Conservation (phyloP, 2,797 vertebrate species). For the Myioborus miniatus region DNA sequence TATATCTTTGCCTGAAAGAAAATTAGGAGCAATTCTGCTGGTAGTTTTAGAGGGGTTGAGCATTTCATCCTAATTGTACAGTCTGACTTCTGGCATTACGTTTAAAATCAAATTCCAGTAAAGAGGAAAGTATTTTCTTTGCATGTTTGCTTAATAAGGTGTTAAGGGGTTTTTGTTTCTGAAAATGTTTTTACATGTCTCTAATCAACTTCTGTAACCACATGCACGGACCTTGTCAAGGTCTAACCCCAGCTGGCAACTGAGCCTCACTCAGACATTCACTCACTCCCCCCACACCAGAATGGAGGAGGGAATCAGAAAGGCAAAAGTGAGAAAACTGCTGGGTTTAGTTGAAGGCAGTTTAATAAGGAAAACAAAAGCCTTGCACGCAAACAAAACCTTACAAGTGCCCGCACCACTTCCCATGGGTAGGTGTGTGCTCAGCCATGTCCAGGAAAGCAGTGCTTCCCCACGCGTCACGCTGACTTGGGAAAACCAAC, state of each 20-base stretch:
- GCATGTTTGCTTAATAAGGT: neutral
- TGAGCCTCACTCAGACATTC: neutral
- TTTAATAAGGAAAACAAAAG: neutral
- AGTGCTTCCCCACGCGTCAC: accelerated
- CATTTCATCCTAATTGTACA: neutral
- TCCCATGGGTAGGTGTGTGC: accelerated
- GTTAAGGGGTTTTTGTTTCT: neutral
- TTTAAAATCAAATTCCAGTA: neutral
- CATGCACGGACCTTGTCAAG: neutral
- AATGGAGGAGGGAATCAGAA: neutral
- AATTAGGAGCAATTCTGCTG: neutral
- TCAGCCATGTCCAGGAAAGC: neutral
- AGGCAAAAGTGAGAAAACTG: neutral
- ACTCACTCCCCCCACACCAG: accelerated
- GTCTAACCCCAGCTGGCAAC: neutral
- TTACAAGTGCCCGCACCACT: neutral
- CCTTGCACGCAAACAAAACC: accelerated
- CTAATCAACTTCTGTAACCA: neutral
- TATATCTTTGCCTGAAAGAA: neutral
- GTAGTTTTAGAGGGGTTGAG: neutral
- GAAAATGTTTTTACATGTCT: neutral
- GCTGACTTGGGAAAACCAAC: accelerated
- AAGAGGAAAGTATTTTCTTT: neutral
- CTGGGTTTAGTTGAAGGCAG: neutral
- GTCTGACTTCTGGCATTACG: neutral